Base-by-base conservation (phyloP, 2,797 vertebrate genomes). In the Ambastaia sidthimunki region DNA sequence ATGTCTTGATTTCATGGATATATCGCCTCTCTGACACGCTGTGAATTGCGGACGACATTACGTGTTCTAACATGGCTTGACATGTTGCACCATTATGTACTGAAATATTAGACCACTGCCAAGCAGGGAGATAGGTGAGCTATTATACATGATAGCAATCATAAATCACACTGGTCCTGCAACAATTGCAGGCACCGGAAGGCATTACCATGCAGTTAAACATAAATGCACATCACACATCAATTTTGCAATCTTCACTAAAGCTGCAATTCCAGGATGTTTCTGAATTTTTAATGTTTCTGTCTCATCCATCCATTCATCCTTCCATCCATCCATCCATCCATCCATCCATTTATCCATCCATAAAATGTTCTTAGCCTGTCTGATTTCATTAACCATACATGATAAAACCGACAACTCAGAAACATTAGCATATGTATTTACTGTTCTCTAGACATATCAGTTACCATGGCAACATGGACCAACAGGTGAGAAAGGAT, bases 391-490 rank as follows among this genome's bases (percentile, higher is more conserved):
- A 59, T 80, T 48, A 74, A 80, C 21, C 55, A 50, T 25, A 41
- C 48, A 77, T 19, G 21, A 72, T 72, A 41, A 69, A 78, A 69
- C 54, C 21, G 10, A 44, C 9, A 37, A 37, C 34, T 37, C 6
- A 41, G 16, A 59, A 11, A 52, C 13, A 28, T 71, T 54, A 84
- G 12, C 71, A 66, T 65, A 59, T 76, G 48, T 76, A 69, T 77
- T 69, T 76, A 69, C 68, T 70, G 57, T 80, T 66, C 65, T 77
- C 67, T 52, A 69, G 65, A 71, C 55, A 75, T 71, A 55, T 74
- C 78, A 13, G 78, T 85, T 77, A 78, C 84, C 69, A 80, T 83
- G 73, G 81, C 65, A 80, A 83, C 74, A 55, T 74, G 41, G 48
- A 47, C 59, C 82, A 83, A 80, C 68, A 80, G 77, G 82, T 80